phyloP scores from a whole-genome alignment of 2,888 invertebrate species.

The Phortica magna region DNA sequence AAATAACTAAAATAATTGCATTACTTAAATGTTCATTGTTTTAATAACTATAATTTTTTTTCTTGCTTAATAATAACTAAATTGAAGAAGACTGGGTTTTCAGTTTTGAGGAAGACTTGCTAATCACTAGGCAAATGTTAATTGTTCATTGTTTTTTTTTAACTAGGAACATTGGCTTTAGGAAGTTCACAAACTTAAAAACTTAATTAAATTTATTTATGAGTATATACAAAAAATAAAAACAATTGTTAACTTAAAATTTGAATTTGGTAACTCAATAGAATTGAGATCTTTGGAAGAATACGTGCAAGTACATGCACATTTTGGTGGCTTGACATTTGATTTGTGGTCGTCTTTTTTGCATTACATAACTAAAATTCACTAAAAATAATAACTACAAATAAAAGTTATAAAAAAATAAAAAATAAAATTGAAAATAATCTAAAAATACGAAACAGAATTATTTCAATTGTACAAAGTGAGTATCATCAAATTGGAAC shows the following conservation, averaged over 20 bases:
- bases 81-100: conserved; percentile 33
- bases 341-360: conserved; percentile 11
- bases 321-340: conserved; percentile 37
- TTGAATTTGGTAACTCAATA: conserved; percentile 51
- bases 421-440: conserved; percentile 9
- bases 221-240: conserved; percentile 17
- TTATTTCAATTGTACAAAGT: background rate
- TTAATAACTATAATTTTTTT: background rate
- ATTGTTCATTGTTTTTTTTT: conserved; percentile 33
- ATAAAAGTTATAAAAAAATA: background rate
- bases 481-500: conserved; percentile 20
- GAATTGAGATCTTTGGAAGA: conserved; percentile 67
- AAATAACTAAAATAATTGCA: background rate
- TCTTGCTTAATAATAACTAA: no score
- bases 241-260: conserved; percentile 10
- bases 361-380: background rate
- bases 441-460: background rate
- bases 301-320: conserved; percentile 35
- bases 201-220: conserved; percentile 24
- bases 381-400: conserved; percentile 9
- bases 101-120: conserved; percentile 59
- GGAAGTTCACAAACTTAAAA: background rate
- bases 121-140: conserved; percentile 57
- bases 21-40: background rate
- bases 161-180: conserved; percentile 27